Evolutionary conservation across 2,113 vertebrate species (phyloP), one percentile per base, ranked within the genome.

Genomic region (Pterocles burchelli): DNA sequence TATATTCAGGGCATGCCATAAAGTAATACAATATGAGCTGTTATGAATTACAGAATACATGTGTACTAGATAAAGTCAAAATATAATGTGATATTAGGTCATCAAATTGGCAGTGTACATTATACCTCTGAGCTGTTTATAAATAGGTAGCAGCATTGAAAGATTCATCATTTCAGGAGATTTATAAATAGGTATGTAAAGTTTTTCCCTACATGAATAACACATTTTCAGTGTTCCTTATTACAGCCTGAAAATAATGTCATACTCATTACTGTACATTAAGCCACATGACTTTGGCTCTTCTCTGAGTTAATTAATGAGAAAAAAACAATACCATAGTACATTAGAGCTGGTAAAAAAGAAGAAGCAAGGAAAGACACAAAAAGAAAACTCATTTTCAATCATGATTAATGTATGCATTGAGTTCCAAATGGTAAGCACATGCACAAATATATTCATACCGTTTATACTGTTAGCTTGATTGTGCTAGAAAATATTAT

Each of bases 141-240:
- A 55, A 78, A 88, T 63, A 94, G 63, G 88, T 89, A 84, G 29
- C 61, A 73, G 20, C 61, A 81, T 7, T 87, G 70, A 72, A 90
- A 68, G 65, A 61, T 41, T 90, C 43, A 89, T 87, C 13, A 84
- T 88, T 96, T 95, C 34, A 67, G 54, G 20, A 79, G 65, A 75
- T 88, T 86, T 94, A 66, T 78, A 88, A 96, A 86, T 92, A 90
- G 63, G 14, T 86, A 48, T 19, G 29, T 38, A 90, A 90, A 67
- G 20, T 43, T 96, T 90, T 88, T 61, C 36, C 15, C 52, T 80
- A 58, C 33, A 88, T 68, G 75, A 91, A 92, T 88, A 94, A 87
- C 90, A 87, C 48, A 77, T 93, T 90, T 76, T 74, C 48, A 72
- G 21, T 78, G 61, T 72, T 96, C 86, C 66, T 58, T 78, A 46